Base-by-base conservation (phyloP, 2,113 vertebrate species). In the Oreocharis arfaki region DNA sequence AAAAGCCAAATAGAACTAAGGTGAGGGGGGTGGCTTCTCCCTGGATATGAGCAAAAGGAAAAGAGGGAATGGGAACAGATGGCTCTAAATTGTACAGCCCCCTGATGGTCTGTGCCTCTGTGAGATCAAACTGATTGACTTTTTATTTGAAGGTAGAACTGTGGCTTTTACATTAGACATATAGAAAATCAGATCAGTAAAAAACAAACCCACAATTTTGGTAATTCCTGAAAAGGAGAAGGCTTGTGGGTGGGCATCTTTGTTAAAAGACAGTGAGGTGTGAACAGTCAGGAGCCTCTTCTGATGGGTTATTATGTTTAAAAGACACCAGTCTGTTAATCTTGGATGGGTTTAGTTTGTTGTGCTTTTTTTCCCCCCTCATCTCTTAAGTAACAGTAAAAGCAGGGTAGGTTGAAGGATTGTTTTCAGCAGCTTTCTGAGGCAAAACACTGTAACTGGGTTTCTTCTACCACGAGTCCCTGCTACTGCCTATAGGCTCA, bases 11-110 rank as follows among this genome's bases (percentile, higher is more conserved):
- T 44, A 50, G 49, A 76, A 30, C n/a, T 37, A 4, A 69, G 39
- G 8, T 69, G 55, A 22, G 56, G 16, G 37, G 80, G 14, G 2
- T 68, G 70, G 28, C 5, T 75, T 65, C 24, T 75, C 47, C 27
- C 11, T 68, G n/a, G 6, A 21, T 78, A 4, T 7, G 44, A 60
- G 65, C 47, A 78, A 84, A 81, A 81, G 49, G 44, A 57, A 27
- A 49, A 39, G 33, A 67, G 42, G 32, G 65, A 68, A 16, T 52
- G 44, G 63, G 93, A 94, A 76, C 89, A 96, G 87, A 94, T 94
- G 95, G 95, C 89, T 79, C 27, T 57, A 55, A 73, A 76, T 63
- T 85, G 44, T 95, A 11, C 42, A 68, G 35, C 49, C 49, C 33
- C 42, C 41, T 78, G 32, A 61, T 76, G 59, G 23, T 79, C 28